Evolutionary conservation across 1,140 invertebrate species (phyloP).

Genomic region (Ladona fulva): DNA sequence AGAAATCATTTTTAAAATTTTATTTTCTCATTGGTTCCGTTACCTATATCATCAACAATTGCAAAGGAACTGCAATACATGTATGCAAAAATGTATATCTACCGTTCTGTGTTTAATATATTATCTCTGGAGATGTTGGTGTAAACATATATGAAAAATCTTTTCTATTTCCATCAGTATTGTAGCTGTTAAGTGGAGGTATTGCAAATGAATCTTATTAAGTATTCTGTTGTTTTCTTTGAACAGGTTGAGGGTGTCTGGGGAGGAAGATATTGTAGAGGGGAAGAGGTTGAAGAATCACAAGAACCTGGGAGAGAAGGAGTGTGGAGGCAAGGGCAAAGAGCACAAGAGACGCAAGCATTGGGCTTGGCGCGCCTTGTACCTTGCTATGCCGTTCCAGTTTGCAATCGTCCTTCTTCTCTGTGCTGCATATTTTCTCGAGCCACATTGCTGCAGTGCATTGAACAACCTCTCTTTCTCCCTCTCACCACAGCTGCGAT

Average conservation of each 20-base stretch:
- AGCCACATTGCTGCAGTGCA: conserved; percentile 69
- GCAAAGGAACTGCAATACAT: too few relatives aligned
- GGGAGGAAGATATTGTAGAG: not conserved
- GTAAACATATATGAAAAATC: too few relatives aligned
- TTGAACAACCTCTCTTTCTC: conserved; percentile 74
- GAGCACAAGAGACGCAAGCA: conserved; percentile 37
- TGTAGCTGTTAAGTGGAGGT: too few relatives aligned
- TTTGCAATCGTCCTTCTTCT: conserved; percentile 64
- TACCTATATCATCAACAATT: too few relatives aligned
- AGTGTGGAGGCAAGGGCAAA: not conserved
- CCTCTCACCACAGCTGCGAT: conserved; percentile 59
- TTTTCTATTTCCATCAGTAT: too few relatives aligned
- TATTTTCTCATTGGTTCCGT: too few relatives aligned
- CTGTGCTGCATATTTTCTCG: conserved; percentile 65
- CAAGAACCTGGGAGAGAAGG: not conserved
- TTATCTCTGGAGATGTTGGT: too few relatives aligned
- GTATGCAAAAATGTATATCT: too few relatives aligned
- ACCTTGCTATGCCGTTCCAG: conserved; percentile 69
- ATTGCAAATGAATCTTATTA: too few relatives aligned
- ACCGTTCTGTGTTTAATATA: too few relatives aligned
- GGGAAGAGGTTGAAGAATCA: not conserved
- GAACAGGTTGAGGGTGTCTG: not conserved
- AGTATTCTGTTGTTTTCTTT: too few relatives aligned
- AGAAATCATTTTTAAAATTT: too few relatives aligned
- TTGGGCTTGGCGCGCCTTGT: conserved; percentile 67